Evolutionary conservation across 64 coral and sea anemone species (phyloP), one percentile per base, ranked within the genome.

Genomic region (Montipora cactus): DNA sequence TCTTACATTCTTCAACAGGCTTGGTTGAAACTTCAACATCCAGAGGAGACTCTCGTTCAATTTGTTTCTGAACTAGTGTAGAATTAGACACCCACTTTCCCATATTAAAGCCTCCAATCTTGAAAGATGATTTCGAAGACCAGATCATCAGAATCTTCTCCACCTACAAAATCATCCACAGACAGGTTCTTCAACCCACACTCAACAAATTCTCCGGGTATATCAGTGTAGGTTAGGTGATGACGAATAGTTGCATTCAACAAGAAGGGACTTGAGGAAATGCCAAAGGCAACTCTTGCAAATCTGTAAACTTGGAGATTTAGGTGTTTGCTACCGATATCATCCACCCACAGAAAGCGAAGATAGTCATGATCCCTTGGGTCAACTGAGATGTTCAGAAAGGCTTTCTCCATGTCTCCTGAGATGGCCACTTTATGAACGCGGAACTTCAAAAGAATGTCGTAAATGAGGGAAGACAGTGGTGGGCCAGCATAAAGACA

Each of bases 81-180:
- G 28, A 37, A 37, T 37, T 37, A 37, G 28, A 37, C 1, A 37
- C 28, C 28, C 28, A 37, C 28, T 37, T 37, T 37, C 28, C 1
- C 28, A 37, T 94, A 80, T 94, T 94, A 79, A 94, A 94, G 22
- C 93, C 93, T 47, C 68, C 87, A 57, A 44, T 67, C 10, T 22
- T 21, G 61, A 95, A 72, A 28, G 57, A 69, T 44, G 88, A 84
- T 22, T 95, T 95, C 76, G 8, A 90, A 71, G 23, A 79, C 89
- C 23, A 52, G 58, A 22, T 79, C 59, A 28, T 75, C 44, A 51
- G 77, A 67, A 48, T 90, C 76, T 50, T 12, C 45, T 18, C 58
- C 77, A 51, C 76, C 9, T 62, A 68, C 89, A 80, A 90, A 77
- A 47, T 81, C 77, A 71, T 91, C 59, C 4, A 91, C 89, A 52